Conservation (phyloP, 2,113 vertebrate species). For the Gambusia holbrooki region DNA sequence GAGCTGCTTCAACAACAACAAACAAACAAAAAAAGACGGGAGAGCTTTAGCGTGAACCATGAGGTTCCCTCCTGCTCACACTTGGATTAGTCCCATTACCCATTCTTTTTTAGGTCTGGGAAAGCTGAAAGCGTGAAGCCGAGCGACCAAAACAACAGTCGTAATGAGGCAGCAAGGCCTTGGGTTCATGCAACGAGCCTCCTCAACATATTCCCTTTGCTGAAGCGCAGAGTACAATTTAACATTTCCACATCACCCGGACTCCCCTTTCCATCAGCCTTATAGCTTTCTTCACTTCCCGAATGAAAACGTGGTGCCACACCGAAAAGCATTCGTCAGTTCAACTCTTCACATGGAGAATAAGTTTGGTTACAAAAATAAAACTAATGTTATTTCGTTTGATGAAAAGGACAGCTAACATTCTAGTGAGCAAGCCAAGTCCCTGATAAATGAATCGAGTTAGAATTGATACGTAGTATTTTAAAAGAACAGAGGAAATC, state of each 20-base stretch:
- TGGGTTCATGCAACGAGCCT: slow-evolving; percentile 59
- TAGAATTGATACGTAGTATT: too few species aligned
- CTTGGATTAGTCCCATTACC: slow-evolving; percentile 69
- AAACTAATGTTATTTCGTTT: neutral
- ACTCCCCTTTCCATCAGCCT: neutral
- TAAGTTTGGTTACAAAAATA: neutral
- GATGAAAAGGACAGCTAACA: neutral
- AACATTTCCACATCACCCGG: neutral
- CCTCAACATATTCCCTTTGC: slow-evolving; percentile 26
- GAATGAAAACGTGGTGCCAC: neutral
- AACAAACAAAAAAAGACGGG: slow-evolving; percentile 7
- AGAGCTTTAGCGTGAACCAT: slow-evolving; percentile 51
- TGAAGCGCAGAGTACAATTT: slow-evolving; percentile 10
- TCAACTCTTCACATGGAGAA: neutral
- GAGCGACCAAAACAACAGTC: slow-evolving; percentile 45
- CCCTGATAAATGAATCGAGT: neutral
- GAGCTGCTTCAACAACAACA: slow-evolving; percentile 22
- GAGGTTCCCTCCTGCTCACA: slow-evolving; percentile 52
- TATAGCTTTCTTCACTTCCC: neutral
- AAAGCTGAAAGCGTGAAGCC: slow-evolving; percentile 47
- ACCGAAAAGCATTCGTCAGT: neutral
- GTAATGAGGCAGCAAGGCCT: slow-evolving; percentile 36
- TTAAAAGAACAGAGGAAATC: too few species aligned
- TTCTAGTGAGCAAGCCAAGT: neutral
- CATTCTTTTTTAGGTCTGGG: slow-evolving; percentile 58